Base-by-base conservation (phyloP, 2,888 invertebrate species). In the Lamellibrachia columna region DNA sequence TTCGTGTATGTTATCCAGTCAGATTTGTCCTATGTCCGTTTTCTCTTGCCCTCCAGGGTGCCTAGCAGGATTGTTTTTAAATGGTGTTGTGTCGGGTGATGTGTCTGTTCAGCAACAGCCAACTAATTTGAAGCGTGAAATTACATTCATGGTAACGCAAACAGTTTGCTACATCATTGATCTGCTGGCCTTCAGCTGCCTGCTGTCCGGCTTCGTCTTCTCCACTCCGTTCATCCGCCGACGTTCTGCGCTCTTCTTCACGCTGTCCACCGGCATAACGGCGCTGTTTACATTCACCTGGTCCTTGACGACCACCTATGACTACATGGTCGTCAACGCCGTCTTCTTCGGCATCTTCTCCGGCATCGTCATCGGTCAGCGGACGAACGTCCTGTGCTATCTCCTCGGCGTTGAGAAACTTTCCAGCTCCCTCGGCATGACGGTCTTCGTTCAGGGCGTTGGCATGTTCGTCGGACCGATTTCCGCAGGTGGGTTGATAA, bases 391-490 rank as follows among this genome's bases (percentile, higher is more conserved):
- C 8, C 55, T 91, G 3, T 91, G 91, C n/a, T 95, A 95, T 91
- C 93, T 95, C 52, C 93, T 95, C 11, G 95, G 95, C 3, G 92
- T 94, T 0, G 94, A 95, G 60, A 94, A 93, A 91, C 93, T 95
- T 92, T 94, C 95, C 40, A 94, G 95, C 93, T 95, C 95, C 8
- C 94, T 95, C 15, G 95, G 95, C 53, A 92, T 95, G 90, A 93
- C 95, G 3, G 93, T 95, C 28, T 95, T 94, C 58, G 94, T 95
- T 92, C 95, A 95, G 93, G 95, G 95, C 28, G 92, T 95, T 22
- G 95, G 95, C 22, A 93, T 95, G 22, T 93, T 95, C 15, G 93
- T 95, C 90, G 95, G 95, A 60, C 95, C 95, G 3, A 93, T 94
- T 3, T 58, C 95, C 28, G 95, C 95, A 93, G 95, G 95, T 95